These are phyloP conservation scores for Tangara arthus DNA, from an alignment of 2,797 vertebrate genomes.

Conservation along the genomic window DNA sequence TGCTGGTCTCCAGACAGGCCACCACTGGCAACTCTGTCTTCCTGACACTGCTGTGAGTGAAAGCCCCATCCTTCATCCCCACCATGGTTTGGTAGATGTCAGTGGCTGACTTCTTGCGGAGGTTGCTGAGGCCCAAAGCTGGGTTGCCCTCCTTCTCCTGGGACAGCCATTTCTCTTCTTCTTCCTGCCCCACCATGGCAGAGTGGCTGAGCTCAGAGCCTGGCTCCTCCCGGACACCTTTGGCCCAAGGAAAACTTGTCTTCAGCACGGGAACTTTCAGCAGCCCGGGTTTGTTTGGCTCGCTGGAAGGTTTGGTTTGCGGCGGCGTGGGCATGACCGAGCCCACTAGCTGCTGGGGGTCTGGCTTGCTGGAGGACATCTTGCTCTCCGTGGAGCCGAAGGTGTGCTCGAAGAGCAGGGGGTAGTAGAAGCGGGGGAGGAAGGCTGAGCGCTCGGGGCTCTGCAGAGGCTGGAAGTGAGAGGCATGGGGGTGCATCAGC, in stretches of 20 bases:
- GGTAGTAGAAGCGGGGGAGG: conserved; percentile 89
- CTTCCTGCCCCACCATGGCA: conserved; percentile 24
- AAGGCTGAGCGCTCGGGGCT: conserved; percentile 78
- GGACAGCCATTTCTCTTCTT: conserved; percentile 63
- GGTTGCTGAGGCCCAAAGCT: conserved; percentile 3
- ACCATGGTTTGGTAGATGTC: conserved; percentile 4
- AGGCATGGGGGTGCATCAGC: conserved; percentile 80
- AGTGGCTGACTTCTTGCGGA: conserved; percentile 63
- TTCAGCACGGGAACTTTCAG: conserved; percentile 84
- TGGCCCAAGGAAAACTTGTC: conserved; percentile 72
- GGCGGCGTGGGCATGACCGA: not conserved
- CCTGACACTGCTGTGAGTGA: not conserved
- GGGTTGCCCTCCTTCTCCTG: conserved; percentile 51
- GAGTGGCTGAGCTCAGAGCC: conserved; percentile 58
- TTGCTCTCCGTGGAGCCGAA: conserved; percentile 74
- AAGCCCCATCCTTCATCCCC: not conserved
- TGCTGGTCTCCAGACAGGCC: conserved; percentile 61
- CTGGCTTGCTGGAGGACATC: conserved; percentile 70
- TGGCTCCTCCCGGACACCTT: conserved; percentile 78
- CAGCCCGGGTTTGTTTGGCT: conserved; percentile 78
- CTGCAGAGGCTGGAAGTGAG: conserved; percentile 75
- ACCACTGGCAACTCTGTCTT: conserved; percentile 41
- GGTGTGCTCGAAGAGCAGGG: conserved; percentile 87
- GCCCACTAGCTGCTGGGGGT: conserved; percentile 34
- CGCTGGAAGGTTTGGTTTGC: conserved; percentile 52